Conservation (phyloP, 2,888 invertebrate genomes). For the Perizoma flavofasciatum region DNA sequence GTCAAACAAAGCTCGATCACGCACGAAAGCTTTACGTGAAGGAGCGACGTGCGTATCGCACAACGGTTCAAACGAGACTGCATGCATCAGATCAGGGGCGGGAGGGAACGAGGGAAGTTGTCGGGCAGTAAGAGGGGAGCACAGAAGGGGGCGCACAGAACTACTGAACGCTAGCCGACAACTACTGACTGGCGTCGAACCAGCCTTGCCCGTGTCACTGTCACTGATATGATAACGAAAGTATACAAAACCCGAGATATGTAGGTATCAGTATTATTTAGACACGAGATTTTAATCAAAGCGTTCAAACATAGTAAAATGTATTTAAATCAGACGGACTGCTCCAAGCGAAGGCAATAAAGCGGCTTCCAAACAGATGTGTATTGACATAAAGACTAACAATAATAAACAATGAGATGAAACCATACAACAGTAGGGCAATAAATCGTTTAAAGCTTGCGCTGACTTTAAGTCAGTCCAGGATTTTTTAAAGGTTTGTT, state of each 20-base stretch:
- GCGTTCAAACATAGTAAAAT: slow-evolving; percentile 18
- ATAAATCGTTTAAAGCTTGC: slow-evolving; percentile 47
- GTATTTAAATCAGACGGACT: slow-evolving; percentile 47
- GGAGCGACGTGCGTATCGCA: slow-evolving; percentile 48
- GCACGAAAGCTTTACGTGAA: slow-evolving; percentile 57
- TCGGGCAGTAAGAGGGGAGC: slow-evolving; percentile 51
- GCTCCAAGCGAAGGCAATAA: slow-evolving; percentile 43
- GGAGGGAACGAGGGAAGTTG: slow-evolving; percentile 30
- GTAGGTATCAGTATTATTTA: neutral
- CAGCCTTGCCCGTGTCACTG: slow-evolving; percentile 68
- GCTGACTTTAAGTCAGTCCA: slow-evolving; percentile 13
- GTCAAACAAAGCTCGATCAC: slow-evolving; percentile 75
- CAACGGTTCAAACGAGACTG: slow-evolving; percentile 68
- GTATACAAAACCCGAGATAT: slow-evolving; percentile 67
- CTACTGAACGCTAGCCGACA: slow-evolving; percentile 55
- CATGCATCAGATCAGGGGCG: slow-evolving; percentile 54
- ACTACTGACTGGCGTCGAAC: slow-evolving; percentile 66
- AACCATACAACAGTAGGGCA: slow-evolving; percentile 48
- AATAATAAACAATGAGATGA: slow-evolving; percentile 61
- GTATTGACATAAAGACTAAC: slow-evolving; percentile 62
- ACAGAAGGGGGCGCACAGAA: slow-evolving; percentile 63
- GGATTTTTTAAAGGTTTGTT: slow-evolving; percentile 6
- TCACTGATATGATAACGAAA: slow-evolving; percentile 77
- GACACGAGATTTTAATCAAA: neutral
- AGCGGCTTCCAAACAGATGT: slow-evolving; percentile 59